These are phyloP conservation scores for Montipora foliosa DNA, from an alignment of 64 coral and sea anemone species.

Conservation along the genomic window DNA sequence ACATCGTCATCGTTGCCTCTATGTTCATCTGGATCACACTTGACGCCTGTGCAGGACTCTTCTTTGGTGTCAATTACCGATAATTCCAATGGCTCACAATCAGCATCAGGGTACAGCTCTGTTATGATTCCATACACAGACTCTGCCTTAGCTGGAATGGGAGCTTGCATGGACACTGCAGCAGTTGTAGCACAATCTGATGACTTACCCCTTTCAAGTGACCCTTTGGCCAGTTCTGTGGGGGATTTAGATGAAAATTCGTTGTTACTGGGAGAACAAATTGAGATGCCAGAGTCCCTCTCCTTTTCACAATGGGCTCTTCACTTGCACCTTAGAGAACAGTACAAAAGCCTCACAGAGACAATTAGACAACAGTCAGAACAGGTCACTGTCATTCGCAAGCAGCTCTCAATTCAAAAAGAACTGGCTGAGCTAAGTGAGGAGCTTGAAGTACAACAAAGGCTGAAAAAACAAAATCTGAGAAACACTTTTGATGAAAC, in stretches of 20 bases:
- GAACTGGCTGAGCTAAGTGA: conserved; percentile 42
- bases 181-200: neutral
- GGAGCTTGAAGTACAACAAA: conserved; percentile 6
- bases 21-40: neutral
- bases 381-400: conserved; percentile 28
- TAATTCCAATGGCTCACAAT: neutral
- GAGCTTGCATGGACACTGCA: conserved; percentile 1
- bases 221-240: neutral
- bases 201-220: neutral
- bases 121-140: neutral
- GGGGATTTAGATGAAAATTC: neutral
- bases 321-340: conserved; percentile 36
- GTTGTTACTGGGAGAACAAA: neutral
- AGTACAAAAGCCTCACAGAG: conserved; percentile 39
- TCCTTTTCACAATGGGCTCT: conserved; percentile 49
- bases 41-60: neutral
- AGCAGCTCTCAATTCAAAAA: conserved; percentile 41
- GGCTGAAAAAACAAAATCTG: conserved; percentile 10
- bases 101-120: neutral
- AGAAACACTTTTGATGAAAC: conserved; percentile 10
- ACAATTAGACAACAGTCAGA: conserved; percentile 41
- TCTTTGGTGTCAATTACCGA: neutral
- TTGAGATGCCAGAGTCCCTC: conserved; percentile 50
- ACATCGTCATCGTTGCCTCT: neutral
- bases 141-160: neutral